Percentiles rank a stretch among this genome's conserved stretches.
phyloP scores from a whole-genome alignment of 1,140 invertebrate genomes.

The Drosophila sturtevanti region DNA sequence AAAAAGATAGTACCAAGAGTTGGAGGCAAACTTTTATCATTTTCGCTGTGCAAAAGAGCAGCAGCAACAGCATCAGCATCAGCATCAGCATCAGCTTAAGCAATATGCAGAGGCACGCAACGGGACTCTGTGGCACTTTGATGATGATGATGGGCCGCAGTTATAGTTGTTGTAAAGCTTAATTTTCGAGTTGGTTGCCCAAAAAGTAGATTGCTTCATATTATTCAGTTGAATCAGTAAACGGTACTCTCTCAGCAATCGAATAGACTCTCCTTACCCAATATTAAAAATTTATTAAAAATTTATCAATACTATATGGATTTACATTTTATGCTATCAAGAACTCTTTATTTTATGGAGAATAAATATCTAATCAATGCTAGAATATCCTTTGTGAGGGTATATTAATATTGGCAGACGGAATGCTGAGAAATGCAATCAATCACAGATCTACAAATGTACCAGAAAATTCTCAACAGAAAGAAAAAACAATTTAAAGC shows the following conservation, averaged over 20 bases:
- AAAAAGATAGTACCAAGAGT: constrained; percentile 60
- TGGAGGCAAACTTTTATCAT: constrained; percentile 69
- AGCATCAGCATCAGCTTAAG: too few species aligned
- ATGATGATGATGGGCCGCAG: neutral
- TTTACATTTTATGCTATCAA: too few species aligned
- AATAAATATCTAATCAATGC: neutral
- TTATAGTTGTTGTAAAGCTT: neutral
- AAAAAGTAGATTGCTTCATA: neutral
- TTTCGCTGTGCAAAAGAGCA: constrained; percentile 55
- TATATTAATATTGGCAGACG: neutral
- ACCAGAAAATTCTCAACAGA: constrained; percentile 58
- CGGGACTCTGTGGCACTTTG: neutral
- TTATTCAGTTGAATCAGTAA: neutral
- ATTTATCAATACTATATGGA: too few species aligned
- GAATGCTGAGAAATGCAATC: constrained; percentile 24
- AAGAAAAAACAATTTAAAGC: constrained; percentile 55
- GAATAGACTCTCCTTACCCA: too few species aligned
- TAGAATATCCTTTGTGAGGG: neutral
- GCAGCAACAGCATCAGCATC: neutral
- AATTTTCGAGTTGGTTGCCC: neutral
- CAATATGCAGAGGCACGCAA: neutral
- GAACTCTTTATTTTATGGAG: too few species aligned
- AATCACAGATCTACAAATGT: constrained; percentile 55
- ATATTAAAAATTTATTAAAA: too few species aligned
- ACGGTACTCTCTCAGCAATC: too few species aligned